A percentile compares a stretch with the other conserved stretches of the same genome.
phyloP scores from a whole-genome alignment of 2,797 vertebrate genomes.

The Enteromius thamalakanensis region DNA sequence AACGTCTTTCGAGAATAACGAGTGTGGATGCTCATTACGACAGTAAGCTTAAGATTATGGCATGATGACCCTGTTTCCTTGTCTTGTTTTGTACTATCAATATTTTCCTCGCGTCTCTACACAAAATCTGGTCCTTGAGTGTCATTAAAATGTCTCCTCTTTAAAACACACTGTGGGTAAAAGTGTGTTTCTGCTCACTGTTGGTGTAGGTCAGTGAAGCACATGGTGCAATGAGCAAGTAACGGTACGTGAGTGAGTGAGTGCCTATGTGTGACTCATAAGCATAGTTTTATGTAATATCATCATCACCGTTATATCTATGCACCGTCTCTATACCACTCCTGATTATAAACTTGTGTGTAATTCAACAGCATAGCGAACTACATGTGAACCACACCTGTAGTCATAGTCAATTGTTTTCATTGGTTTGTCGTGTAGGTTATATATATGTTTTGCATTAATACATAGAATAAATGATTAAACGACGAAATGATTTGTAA shows the following conservation, averaged over 20 bases:
- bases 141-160: not conserved
- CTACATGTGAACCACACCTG: not conserved
- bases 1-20: not conserved
- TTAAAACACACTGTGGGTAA: not conserved
- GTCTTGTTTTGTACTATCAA: not conserved
- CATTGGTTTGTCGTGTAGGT: not conserved
- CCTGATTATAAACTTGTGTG: not conserved
- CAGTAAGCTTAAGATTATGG: not conserved
- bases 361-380: not conserved
- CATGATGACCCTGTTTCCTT: not conserved
- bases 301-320: not conserved
- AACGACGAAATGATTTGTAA: not conserved
- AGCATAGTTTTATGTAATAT: not conserved
- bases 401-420: not conserved
- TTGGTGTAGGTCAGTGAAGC: not conserved
- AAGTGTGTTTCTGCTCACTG: not conserved
- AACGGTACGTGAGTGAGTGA: no score
- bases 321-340: not conserved
- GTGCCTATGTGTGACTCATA: not conserved
- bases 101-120: not conserved
- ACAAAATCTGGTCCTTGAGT: not conserved
- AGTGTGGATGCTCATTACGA: not conserved
- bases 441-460: not conserved
- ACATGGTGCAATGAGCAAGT: not conserved
- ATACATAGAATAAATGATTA: not conserved